Base-by-base conservation (phyloP, 30 jellyfish, hydroid and myxozoan species). In the Pelagia noctiluca region DNA sequence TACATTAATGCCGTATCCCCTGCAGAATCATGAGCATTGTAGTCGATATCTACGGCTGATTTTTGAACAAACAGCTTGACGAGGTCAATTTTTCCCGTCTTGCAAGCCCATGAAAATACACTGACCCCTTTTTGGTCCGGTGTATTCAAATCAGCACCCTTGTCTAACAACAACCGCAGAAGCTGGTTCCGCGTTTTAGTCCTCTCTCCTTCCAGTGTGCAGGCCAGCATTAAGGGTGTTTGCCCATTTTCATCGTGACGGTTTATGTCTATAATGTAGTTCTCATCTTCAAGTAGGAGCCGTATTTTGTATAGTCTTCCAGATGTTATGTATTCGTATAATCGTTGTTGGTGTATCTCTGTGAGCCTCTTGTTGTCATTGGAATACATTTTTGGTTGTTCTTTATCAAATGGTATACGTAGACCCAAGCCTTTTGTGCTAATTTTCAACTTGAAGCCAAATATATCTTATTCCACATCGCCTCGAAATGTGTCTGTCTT, bases 1-100 rank as follows among this genome's bases (percentile, higher is more conserved):
- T 89, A 92, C 97, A 89, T 89, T 48, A 89, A 67, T 13, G 94
- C 49, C 21, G 90, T 64, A 37, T 89, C 97, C 18, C 87, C 89
- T 32, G 34, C 37, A 24, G 53, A 70, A 81, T 89, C 97, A n/a
- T 32, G 30, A 7, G 76, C 26, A 31, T 71, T 80, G n/a, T 66
- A 81, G 24, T 89, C 81, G 24, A 89, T 89, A 54, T 89, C 94
- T 35, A 74, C 32, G 0, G 34, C 31, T 23, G 83, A 60, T 63
- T 75, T 89, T 21, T 80, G 49, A 3, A 89, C 19, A 13, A 89
- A 75, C 35, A 50, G 2, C 23, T 89, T 63, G 18, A 81, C 84
- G 0, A 89, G 29, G 28, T 72, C 87, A 19, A 71, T 11, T 12
- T 65, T 75, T 21, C 76, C 63, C n/a, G 60, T 64, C 38, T 81